A percentile compares a stretch with the other conserved stretches of the same genome.
These are phyloP conservation scores for Hemiprocne comata DNA, from an alignment of 2,113 vertebrate species.

Conservation along the genomic window DNA sequence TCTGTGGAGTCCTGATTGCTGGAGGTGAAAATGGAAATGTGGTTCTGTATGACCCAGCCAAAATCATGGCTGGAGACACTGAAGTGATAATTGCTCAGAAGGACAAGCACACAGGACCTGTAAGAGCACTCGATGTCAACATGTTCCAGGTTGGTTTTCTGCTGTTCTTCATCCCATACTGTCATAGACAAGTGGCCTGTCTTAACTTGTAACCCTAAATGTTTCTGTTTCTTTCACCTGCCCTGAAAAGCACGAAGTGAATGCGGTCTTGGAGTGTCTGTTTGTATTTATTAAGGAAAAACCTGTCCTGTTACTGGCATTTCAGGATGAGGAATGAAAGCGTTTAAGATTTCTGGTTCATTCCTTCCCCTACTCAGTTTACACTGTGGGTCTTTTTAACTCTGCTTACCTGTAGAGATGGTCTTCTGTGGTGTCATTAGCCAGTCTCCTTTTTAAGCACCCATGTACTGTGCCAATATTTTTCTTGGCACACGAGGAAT, in stretches of 20 bases:
- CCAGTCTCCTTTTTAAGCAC: background rate
- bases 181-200: rapidly evolving
- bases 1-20: slow-evolving; percentile 89
- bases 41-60: slow-evolving; percentile 92
- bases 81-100: slow-evolving; percentile 91
- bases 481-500: background rate
- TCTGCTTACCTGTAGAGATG: background rate
- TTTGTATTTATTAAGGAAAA: background rate
- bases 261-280: background rate
- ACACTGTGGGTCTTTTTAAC: background rate
- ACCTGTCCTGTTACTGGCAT: background rate
- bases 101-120: slow-evolving; percentile 90
- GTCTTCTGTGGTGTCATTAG: background rate
- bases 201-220: background rate
- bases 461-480: rapidly evolving
- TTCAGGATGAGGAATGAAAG: background rate
- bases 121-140: slow-evolving; percentile 92
- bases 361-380: background rate
- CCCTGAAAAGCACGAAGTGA: background rate
- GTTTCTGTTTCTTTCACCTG: background rate
- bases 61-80: slow-evolving; percentile 86
- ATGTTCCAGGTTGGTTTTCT: slow-evolving; percentile 86
- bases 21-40: slow-evolving; percentile 94
- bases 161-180: background rate
- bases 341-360: background rate